Base-by-base conservation (phyloP, 1,140 invertebrate species). In the Calephelis nemesis region DNA sequence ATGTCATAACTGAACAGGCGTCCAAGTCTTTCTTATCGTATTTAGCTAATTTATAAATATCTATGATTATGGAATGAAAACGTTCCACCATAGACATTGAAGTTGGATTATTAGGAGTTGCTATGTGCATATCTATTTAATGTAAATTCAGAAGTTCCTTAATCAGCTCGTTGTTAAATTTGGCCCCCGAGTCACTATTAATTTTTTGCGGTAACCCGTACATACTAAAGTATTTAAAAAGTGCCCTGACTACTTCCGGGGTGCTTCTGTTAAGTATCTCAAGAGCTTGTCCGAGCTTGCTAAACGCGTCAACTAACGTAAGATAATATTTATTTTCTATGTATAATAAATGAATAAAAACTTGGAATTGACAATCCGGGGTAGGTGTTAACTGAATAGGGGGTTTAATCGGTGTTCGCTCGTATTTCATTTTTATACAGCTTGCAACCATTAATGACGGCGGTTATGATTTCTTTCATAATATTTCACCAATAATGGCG, bases 1-100 rank as follows among this genome's bases (percentile, higher is more conserved):
- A 76, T 12, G 69, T 74, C 74, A 80, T 80, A 47, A 67, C 66
- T 1, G 58, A 67, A 48, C 54, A 58, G 7, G 65, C 74, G 66
- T 75, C 69, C 30, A 69, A 73, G n/a, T 52, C 69, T 47, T 74
- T 73, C 3, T 76, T 54, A 62, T 79, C 73, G 64, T 77, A 72
- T 63, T 75, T 76, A 8, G 74, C 71, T 62, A 79, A 40, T 62
- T 74, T 68, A 63, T 76, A 79, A 13, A 76, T 72, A 65, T 79
- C 71, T 39, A 69, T 69, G 2, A 76, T 73, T 9, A 73, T 79
- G 2, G 65, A 74, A 65, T 79, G 77, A 45, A 79, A 79, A n/a
- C 74, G 10, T 71, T 76, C 73, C 0, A 76, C 64, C 4, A 75
- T 62, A 62, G 48, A 70, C 71, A 72, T 75, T n/a, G 74, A 79